phyloP scores from a whole-genome alignment of 2,888 invertebrate genomes.

The Napeogenes inachia region DNA sequence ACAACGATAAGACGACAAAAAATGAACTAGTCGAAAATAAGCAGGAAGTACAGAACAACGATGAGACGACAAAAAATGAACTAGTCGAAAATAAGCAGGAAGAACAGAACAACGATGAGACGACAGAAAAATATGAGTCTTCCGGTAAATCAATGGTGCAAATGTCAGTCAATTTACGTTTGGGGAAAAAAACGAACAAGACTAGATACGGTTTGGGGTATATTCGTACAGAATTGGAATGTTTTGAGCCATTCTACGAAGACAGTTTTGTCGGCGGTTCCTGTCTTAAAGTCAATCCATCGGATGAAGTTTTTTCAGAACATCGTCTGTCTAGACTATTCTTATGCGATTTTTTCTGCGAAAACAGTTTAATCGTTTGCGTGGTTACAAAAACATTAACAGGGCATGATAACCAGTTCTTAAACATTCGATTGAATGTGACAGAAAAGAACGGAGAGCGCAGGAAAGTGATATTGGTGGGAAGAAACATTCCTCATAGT shows the following conservation, averaged over 20 bases:
- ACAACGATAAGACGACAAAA: too few relatives aligned
- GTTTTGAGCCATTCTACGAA: conserved; percentile 52
- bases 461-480: conserved; percentile 40
- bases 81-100: conserved; percentile 10
- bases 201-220: conserved; percentile 40
- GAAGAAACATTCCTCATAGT: conserved; percentile 32
- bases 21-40: too few relatives aligned
- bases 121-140: not conserved
- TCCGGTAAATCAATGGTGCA: conserved; percentile 36
- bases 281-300: conserved; percentile 64
- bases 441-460: conserved; percentile 28
- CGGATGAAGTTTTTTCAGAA: conserved; percentile 39
- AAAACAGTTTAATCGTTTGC: conserved; percentile 48
- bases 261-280: conserved; percentile 75
- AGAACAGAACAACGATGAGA: conserved; percentile 4
- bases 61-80: conserved; percentile 11
- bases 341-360: conserved; percentile 54
- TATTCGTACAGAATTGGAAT: conserved; percentile 48
- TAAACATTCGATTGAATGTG: conserved; percentile 47
- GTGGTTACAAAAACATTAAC: conserved; percentile 55
- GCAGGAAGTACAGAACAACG: too few relatives aligned
- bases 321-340: conserved; percentile 50
- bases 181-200: conserved; percentile 32
- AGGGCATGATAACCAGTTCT: conserved; percentile 40
- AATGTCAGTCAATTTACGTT: conserved; percentile 42